phyloP scores from a whole-genome alignment of 2,113 vertebrate species.

The Neotoma lepida region DNA sequence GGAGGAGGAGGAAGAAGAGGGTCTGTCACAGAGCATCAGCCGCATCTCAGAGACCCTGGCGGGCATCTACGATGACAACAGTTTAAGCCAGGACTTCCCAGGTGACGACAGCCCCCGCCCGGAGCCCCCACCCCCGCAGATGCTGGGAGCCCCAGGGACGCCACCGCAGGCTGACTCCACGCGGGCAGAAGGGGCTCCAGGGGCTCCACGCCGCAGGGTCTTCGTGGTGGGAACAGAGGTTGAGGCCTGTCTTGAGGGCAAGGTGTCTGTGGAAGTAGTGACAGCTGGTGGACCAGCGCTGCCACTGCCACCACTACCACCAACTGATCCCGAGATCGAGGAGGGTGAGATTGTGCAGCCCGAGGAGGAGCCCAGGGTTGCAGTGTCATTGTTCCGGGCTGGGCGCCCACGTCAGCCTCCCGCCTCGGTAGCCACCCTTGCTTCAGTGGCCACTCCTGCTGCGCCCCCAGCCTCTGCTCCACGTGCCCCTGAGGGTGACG shows the following conservation, averaged over 20 bases:
- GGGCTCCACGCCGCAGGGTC: constrained; percentile 77
- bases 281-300: constrained; percentile 61
- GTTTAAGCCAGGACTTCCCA: constrained; percentile 85
- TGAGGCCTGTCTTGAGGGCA: constrained; percentile 80
- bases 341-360: constrained; percentile 93
- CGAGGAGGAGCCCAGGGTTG: constrained; percentile 81
- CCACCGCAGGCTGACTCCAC: constrained; percentile 73
- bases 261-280: constrained; percentile 83
- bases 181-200: constrained; percentile 32
- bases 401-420: not conserved
- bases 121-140: constrained; percentile 69
- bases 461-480: constrained; percentile 22
- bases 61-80: constrained; percentile 87
- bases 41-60: constrained; percentile 85
- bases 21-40: constrained; percentile 83
- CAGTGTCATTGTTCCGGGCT: constrained; percentile 77
- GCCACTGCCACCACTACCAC: constrained; percentile 70
- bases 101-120: constrained; percentile 71
- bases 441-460: not conserved
- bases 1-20: constrained; percentile 80
- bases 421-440: fast-evolving
- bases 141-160: constrained; percentile 75
- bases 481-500: constrained; percentile 88
- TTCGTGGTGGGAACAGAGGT: constrained; percentile 81
- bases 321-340: constrained; percentile 90